These are phyloP conservation scores for Semaprochilodus insignis DNA, from an alignment of 2,797 vertebrate species.

Conservation along the genomic window DNA sequence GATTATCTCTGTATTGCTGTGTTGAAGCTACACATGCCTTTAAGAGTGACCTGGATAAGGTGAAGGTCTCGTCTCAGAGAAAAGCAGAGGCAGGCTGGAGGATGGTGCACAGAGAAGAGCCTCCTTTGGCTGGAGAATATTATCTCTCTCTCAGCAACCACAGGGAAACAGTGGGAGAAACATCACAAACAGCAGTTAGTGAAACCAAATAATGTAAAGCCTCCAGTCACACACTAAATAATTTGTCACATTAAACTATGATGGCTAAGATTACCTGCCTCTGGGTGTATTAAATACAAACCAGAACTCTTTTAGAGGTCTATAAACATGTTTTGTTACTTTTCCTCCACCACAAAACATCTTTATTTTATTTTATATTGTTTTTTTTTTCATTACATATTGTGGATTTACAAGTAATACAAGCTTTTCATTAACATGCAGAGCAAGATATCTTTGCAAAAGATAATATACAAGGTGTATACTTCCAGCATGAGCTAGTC, in stretches of 20 bases:
- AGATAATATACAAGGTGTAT: slow-evolving; percentile 85
- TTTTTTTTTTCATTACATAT: slow-evolving; percentile 82
- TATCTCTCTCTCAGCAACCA: slow-evolving; percentile 89
- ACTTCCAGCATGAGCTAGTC: slow-evolving; percentile 71
- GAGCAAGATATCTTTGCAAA: slow-evolving; percentile 79
- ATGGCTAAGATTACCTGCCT: slow-evolving; percentile 24
- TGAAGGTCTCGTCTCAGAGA: slow-evolving; percentile 90
- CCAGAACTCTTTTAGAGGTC: slow-evolving; percentile 48
- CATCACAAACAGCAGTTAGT: slow-evolving; percentile 92
- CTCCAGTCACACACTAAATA: slow-evolving; percentile 28
- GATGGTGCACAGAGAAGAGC: slow-evolving; percentile 83
- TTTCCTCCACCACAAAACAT: slow-evolving; percentile 81
- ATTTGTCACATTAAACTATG: slow-evolving; percentile 13
- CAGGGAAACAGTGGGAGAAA: slow-evolving; percentile 93
- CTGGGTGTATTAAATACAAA: slow-evolving; percentile 47
- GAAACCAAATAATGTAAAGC: slow-evolving; percentile 60
- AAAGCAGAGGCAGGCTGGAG: slow-evolving; percentile 87
- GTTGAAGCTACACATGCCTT: slow-evolving; percentile 90
- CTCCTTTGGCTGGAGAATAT: slow-evolving; percentile 73
- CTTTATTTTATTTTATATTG: slow-evolving; percentile 82
- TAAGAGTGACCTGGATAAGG: slow-evolving; percentile 92
- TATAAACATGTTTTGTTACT: slow-evolving; percentile 51
- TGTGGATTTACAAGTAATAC: slow-evolving; percentile 87
- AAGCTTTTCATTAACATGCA: slow-evolving; percentile 87
- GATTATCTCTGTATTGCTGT: slow-evolving; percentile 46